Evolutionary conservation across 2,888 invertebrate genomes (phyloP).

Genomic region (Eumacrocentrus americanus): DNA sequence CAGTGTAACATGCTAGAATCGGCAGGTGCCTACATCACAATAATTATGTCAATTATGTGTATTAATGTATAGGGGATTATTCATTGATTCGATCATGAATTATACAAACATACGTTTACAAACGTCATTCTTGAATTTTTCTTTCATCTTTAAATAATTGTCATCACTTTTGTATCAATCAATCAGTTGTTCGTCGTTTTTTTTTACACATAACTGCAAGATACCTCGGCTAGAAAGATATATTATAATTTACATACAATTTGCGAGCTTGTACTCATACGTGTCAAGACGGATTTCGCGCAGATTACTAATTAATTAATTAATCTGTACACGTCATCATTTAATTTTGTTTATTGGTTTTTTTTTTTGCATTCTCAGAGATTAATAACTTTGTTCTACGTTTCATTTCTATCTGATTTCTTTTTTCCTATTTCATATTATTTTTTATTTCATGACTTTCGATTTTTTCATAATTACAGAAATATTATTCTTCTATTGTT

Average conservation of each 20-base stretch:
- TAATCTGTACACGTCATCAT: not conserved
- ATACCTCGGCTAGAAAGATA: slow-evolving; percentile 37
- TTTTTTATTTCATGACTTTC: not conserved
- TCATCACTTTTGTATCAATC: slow-evolving; percentile 22
- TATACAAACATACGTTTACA: slow-evolving; percentile 47
- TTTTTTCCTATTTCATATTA: not conserved
- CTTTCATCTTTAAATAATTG: slow-evolving; percentile 18
- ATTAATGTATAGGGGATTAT: slow-evolving; percentile 42
- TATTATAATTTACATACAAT: slow-evolving; percentile 31
- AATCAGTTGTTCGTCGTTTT: too few species aligned
- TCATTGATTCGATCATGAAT: slow-evolving; percentile 53
- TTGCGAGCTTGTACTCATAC: slow-evolving; percentile 20
- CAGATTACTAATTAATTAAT: not conserved
- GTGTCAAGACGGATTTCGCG: not conserved
- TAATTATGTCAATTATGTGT: slow-evolving; percentile 44
- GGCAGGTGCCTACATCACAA: slow-evolving; percentile 54
- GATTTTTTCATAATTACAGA: not conserved
- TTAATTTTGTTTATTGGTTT: not conserved
- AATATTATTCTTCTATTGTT: slow-evolving; percentile 9
- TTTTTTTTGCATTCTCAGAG: too few species aligned
- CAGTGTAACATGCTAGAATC: slow-evolving; percentile 58
- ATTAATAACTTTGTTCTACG: too few species aligned
- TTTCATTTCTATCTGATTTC: too few species aligned
- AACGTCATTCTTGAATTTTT: slow-evolving; percentile 32
- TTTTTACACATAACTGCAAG: slow-evolving; percentile 35